Percentiles rank a stretch among this genome's conserved stretches.
Evolutionary conservation across 2,888 invertebrate genomes (phyloP).

Genomic region (Nematopogon swammerdamellus): DNA sequence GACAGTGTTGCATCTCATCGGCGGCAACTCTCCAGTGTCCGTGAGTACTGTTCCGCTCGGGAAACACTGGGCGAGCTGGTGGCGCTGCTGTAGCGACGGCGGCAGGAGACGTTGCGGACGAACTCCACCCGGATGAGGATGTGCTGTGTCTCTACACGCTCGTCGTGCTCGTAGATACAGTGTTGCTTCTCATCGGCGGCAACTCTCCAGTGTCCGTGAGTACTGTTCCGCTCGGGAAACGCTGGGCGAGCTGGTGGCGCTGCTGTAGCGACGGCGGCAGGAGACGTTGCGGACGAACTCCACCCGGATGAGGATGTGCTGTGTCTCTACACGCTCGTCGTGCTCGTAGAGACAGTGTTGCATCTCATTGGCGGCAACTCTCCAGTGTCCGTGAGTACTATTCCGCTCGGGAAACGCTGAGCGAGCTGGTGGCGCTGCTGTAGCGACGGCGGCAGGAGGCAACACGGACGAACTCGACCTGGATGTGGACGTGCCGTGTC

Average conservation of each 20-base stretch:
- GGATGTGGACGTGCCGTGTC: conserved; percentile 79
- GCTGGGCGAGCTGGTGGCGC: conserved; percentile 75
- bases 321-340: conserved; percentile 76
- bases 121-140: conserved; percentile 70
- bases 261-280: conserved; percentile 39
- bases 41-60: too few relatives aligned
- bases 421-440: conserved; percentile 69
- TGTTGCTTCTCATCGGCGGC: conserved; percentile 76
- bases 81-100: conserved; percentile 43
- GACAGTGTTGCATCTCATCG: conserved; percentile 77
- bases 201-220: conserved; percentile 65
- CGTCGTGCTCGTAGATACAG: conserved; percentile 83
- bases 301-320: conserved; percentile 77
- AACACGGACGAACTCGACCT: conserved; percentile 48
- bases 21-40: conserved; percentile 69
- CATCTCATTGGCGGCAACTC: conserved; percentile 76
- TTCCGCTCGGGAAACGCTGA: conserved; percentile 86
- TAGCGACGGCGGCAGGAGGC: conserved; percentile 40
- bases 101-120: conserved; percentile 40
- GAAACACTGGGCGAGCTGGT: conserved; percentile 86
- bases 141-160: conserved; percentile 76
- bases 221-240: too few relatives aligned
- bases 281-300: conserved; percentile 39
- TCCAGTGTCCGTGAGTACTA: conserved; percentile 58
- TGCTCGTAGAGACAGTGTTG: conserved; percentile 81